Percentiles rank a stretch among this genome's conserved stretches.
These are phyloP conservation scores for Rhadinocentrus ornatus DNA, from an alignment of 2,797 vertebrate genomes.

Conservation along the genomic window DNA sequence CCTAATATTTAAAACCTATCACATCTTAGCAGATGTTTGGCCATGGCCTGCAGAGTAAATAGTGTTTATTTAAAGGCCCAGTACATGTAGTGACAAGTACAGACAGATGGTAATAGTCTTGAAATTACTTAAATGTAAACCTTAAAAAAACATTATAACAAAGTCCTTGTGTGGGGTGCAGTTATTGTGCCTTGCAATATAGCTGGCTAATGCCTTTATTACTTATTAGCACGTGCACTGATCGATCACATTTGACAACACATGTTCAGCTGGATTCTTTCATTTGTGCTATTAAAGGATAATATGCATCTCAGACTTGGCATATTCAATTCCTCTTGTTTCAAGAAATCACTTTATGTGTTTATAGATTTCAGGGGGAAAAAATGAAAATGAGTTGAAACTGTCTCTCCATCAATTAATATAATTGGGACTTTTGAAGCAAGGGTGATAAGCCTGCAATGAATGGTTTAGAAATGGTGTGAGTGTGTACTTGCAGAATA, in stretches of 20 bases:
- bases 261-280: constrained; percentile 19
- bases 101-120: constrained; percentile 73
- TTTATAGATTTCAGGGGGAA: background rate
- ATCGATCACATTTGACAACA: constrained; percentile 38
- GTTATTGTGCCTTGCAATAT: constrained; percentile 30
- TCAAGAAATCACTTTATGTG: constrained; percentile 1
- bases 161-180: constrained; percentile 44
- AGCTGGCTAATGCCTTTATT: constrained; percentile 28
- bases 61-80: constrained; percentile 76
- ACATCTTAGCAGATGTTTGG: constrained; percentile 77
- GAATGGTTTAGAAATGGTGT: background rate
- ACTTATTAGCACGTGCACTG: constrained; percentile 39
- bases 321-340: background rate
- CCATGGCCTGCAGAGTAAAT: constrained; percentile 69
- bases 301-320: constrained; percentile 5
- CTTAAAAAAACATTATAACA: constrained; percentile 57
- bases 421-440: constrained; percentile 5
- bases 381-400: background rate
- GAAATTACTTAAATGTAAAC: constrained; percentile 55
- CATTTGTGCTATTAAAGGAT: constrained; percentile 4
- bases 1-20: constrained; percentile 81
- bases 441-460: too few relatives aligned
- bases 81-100: constrained; percentile 64
- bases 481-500: background rate
- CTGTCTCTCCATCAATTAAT: background rate